Conservation (phyloP, 1,140 invertebrate species). For the Adoxophyes honmai region DNA sequence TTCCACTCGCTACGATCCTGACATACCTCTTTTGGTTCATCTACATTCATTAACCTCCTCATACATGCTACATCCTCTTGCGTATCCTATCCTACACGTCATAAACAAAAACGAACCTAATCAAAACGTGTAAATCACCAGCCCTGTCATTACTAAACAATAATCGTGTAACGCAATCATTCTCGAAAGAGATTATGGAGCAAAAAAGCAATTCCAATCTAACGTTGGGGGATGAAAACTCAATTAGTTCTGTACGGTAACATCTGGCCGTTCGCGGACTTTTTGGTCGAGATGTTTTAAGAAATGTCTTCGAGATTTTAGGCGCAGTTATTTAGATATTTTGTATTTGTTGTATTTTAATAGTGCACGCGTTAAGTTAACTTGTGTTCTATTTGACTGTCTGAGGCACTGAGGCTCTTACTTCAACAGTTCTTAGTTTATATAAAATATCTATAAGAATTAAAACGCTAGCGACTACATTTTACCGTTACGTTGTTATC, state of each 20-base stretch:
- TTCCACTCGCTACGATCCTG: too few relatives aligned
- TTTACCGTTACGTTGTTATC: too few relatives aligned
- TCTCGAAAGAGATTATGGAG: slow-evolving; percentile 5
- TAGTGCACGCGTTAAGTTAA: too few relatives aligned
- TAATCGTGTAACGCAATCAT: slow-evolving; percentile 9
- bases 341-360: background rate
- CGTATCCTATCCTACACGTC: too few relatives aligned
- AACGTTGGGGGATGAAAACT: slow-evolving; percentile 9
- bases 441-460: too few relatives aligned
- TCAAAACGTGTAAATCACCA: slow-evolving; percentile 7
- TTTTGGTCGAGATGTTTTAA: background rate
- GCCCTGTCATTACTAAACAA: background rate
- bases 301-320: background rate
- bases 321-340: background rate
- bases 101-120: background rate
- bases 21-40: too few relatives aligned
- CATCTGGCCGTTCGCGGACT: background rate
- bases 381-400: too few relatives aligned
- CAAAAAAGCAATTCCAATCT: slow-evolving; percentile 17
- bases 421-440: too few relatives aligned
- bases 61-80: too few relatives aligned
- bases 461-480: too few relatives aligned
- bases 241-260: slow-evolving; percentile 14
- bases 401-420: too few relatives aligned
- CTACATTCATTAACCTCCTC: too few relatives aligned